Conservation (phyloP, 2,888 invertebrate species). For the Drosophila pseudotalamancana region DNA sequence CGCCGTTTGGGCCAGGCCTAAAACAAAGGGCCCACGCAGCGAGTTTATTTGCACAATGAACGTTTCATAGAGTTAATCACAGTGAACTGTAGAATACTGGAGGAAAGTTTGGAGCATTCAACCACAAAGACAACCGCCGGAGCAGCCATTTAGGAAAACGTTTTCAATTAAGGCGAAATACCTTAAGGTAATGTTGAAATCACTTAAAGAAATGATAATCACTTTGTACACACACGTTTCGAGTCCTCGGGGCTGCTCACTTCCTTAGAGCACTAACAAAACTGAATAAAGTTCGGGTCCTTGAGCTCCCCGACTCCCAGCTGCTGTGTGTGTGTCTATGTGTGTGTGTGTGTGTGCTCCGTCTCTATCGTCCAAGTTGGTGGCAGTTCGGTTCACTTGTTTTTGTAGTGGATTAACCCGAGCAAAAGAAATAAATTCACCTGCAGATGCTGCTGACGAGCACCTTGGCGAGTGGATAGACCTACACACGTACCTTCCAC, state of each 20-base stretch:
- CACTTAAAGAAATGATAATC: slow-evolving; percentile 81
- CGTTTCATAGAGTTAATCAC: slow-evolving; percentile 59
- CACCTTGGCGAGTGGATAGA: slow-evolving; percentile 37
- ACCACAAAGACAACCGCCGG: slow-evolving; percentile 46
- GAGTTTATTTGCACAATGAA: slow-evolving; percentile 45
- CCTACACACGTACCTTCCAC: neutral
- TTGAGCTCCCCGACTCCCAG: slow-evolving; percentile 1
- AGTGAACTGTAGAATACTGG: slow-evolving; percentile 27
- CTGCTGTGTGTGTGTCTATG: too few species aligned
- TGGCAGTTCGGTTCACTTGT: slow-evolving; percentile 53
- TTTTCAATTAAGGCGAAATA: slow-evolving; percentile 72
- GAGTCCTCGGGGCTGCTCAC: slow-evolving; percentile 68
- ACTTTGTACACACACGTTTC: slow-evolving; percentile 71
- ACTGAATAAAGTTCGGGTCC: slow-evolving; percentile 24
- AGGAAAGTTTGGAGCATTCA: slow-evolving; percentile 52
- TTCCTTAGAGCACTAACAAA: slow-evolving; percentile 27
- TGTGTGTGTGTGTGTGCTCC: too few species aligned
- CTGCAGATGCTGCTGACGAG: slow-evolving; percentile 70
- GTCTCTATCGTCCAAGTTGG: too few species aligned
- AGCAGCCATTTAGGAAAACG: slow-evolving; percentile 67
- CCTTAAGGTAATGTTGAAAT: slow-evolving; percentile 78
- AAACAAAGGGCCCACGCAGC: slow-evolving; percentile 9
- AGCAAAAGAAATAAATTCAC: slow-evolving; percentile 76
- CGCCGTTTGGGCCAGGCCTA: neutral
- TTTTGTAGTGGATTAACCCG: slow-evolving; percentile 74